Conservation (phyloP, 2,113 vertebrate genomes). For the Aix galericulata region DNA sequence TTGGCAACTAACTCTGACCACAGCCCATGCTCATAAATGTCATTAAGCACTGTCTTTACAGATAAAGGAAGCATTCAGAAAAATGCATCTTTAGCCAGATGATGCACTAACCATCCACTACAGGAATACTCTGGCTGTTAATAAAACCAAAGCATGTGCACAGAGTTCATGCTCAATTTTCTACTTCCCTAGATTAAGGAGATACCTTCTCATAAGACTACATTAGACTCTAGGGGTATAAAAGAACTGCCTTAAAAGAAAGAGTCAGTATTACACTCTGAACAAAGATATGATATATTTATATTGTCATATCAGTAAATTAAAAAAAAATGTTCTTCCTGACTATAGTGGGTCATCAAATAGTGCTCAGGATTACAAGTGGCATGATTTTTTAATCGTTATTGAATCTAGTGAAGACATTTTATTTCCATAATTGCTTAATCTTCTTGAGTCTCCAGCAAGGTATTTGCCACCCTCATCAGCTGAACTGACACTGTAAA, state of each 20-base stretch:
- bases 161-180: not conserved
- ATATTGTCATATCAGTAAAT: not conserved
- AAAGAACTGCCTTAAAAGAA: not conserved
- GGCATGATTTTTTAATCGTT: not conserved
- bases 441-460: conserved; percentile 15
- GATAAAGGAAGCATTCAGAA: not conserved
- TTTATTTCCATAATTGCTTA: conserved; percentile 39
- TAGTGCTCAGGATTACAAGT: conserved; percentile 1
- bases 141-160: not conserved
- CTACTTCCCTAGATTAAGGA: not conserved
- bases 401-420: not conserved
- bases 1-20: not conserved
- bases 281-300: not conserved
- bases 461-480: conserved; percentile 15
- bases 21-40: not conserved
- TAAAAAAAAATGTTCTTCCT: not conserved
- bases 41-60: not conserved
- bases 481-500: conserved; percentile 11
- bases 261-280: fast-evolving
- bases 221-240: not conserved
- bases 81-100: not conserved
- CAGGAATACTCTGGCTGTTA: not conserved
- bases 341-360: not conserved
- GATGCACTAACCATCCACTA: not conserved
- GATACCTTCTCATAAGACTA: not conserved